These are phyloP conservation scores for Trisateles emortualis DNA, from an alignment of 2,888 invertebrate species.

Conservation along the genomic window DNA sequence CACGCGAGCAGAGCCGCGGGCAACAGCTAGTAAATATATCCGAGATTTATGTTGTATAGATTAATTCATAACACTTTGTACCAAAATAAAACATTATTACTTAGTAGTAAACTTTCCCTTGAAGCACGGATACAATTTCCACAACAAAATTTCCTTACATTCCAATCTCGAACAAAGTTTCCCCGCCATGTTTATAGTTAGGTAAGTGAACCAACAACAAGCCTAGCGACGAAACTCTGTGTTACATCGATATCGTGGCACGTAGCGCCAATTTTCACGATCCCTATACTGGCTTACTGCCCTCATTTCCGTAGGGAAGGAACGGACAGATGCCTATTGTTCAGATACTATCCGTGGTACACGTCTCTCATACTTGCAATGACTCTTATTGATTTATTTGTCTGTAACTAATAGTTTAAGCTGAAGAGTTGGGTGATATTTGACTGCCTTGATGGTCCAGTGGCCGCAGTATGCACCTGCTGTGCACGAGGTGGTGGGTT, in stretches of 20 bases:
- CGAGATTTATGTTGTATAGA: too few relatives aligned
- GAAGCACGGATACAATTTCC: too few relatives aligned
- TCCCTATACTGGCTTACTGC: constrained; percentile 27
- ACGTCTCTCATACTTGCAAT: constrained; percentile 30
- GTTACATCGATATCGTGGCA: constrained; percentile 35
- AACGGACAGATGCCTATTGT: constrained; percentile 36
- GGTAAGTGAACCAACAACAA: constrained; percentile 16
- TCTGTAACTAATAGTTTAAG: constrained; percentile 17
- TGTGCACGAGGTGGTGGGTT: too few relatives aligned
- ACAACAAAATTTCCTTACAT: neutral
- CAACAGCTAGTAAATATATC: too few relatives aligned
- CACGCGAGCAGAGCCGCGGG: too few relatives aligned
- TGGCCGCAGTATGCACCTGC: too few relatives aligned
- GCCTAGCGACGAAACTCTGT: constrained; percentile 16
- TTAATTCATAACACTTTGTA: too few relatives aligned
- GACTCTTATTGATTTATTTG: constrained; percentile 37
- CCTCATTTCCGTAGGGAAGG: constrained; percentile 45
- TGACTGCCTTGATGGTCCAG: too few relatives aligned
- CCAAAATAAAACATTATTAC: too few relatives aligned
- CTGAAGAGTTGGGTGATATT: neutral
- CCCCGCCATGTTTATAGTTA: neutral
- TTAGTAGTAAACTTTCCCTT: too few relatives aligned
- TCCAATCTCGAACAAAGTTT: neutral
- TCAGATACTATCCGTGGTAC: constrained; percentile 27
- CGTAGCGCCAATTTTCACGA: constrained; percentile 27